phyloP scores from a whole-genome alignment of 1,140 invertebrate genomes.

The Pristionchus pacificus region DNA sequence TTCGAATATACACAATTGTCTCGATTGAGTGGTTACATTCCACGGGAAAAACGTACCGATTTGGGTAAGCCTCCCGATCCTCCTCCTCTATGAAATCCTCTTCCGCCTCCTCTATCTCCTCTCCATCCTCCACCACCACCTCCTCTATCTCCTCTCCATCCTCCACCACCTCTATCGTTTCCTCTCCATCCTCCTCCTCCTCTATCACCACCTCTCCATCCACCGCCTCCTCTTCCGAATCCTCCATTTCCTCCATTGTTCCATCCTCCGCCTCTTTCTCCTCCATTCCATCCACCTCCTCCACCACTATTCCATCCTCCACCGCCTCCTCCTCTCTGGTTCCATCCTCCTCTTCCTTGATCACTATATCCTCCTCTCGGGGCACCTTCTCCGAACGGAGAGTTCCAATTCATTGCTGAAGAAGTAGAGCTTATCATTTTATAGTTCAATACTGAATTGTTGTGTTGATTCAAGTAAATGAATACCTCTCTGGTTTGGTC shows the following conservation, averaged over 20 bases:
- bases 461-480: too few relatives aligned
- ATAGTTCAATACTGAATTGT: too few relatives aligned
- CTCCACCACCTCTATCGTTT: slow-evolving; percentile 1
- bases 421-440: too few relatives aligned
- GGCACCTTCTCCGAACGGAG: too few relatives aligned
- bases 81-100: slow-evolving; percentile 16
- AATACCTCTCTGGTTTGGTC: too few relatives aligned
- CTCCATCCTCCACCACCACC: slow-evolving; percentile 11
- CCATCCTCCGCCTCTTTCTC: slow-evolving; percentile 11
- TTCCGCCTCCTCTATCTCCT: slow-evolving; percentile 11
- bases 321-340: slow-evolving; percentile 5
- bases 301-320: slow-evolving; percentile 4
- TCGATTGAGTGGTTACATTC: too few relatives aligned
- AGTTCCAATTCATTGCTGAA: too few relatives aligned
- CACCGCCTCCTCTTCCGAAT: too few relatives aligned
- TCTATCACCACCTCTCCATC: background rate
- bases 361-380: too few relatives aligned
- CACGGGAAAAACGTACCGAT: background rate
- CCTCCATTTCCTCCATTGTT: too few relatives aligned
- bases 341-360: background rate
- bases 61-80: slow-evolving; percentile 8
- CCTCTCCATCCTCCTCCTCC: background rate
- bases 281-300: slow-evolving; percentile 14
- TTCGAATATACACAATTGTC: too few relatives aligned
- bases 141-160: slow-evolving; percentile 1